phyloP scores from a whole-genome alignment of 2,113 vertebrate genomes.

The Lycocorax pyrrhopterus region DNA sequence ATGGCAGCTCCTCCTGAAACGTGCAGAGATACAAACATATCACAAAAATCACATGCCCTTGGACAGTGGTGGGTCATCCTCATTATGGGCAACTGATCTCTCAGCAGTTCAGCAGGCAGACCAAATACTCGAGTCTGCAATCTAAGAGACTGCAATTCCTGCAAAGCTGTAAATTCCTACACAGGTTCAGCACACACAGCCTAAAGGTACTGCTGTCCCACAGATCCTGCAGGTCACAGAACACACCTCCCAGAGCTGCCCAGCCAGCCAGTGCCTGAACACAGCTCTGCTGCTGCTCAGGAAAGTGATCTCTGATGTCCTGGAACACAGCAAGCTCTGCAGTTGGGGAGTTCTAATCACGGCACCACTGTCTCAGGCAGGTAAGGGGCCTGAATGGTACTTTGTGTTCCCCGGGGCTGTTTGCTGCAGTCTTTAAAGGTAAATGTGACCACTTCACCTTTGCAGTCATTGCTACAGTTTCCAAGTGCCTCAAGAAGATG shows the following conservation, averaged over 20 bases:
- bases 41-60: not conserved
- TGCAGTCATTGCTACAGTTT: not conserved
- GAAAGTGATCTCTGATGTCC: not conserved
- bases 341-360: not conserved
- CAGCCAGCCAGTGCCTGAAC: not conserved
- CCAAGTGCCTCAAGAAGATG: not conserved
- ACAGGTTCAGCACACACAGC: not conserved
- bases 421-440: not conserved
- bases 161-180: not conserved
- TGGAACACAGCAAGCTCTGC: not conserved
- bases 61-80: not conserved
- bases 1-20: not conserved
- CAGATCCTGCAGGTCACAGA: not conserved
- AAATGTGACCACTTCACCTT: not conserved
- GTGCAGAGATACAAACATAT: not conserved
- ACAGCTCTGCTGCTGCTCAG: not conserved
- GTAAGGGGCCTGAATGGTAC: not conserved
- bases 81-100: not conserved
- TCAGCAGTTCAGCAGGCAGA: not conserved
- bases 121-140: not conserved
- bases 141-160: not conserved
- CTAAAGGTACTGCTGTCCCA: not conserved
- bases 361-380: not conserved
- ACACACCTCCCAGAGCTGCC: not conserved
- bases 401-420: not conserved